phyloP scores from a whole-genome alignment of 1,140 invertebrate species.

The Scaptomyza pallida region DNA sequence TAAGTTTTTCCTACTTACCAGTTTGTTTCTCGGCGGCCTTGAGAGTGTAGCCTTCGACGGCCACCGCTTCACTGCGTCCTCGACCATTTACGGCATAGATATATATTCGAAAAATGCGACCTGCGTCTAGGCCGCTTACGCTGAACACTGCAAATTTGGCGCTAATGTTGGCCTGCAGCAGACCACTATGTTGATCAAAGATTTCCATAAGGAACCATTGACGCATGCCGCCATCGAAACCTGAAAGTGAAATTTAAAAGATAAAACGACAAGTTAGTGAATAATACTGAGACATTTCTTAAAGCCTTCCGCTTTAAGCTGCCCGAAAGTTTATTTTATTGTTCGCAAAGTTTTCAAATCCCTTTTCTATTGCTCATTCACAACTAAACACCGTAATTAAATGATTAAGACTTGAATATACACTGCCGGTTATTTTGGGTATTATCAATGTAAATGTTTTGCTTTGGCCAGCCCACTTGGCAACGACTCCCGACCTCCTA shows the following conservation, averaged over 20 bases:
- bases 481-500: not conserved
- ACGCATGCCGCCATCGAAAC: constrained; percentile 91
- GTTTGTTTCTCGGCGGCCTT: constrained; percentile 92
- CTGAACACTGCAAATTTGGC: constrained; percentile 88
- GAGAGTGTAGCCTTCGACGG: constrained; percentile 88
- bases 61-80: constrained; percentile 86
- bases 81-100: constrained; percentile 87
- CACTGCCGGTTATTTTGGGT: not conserved
- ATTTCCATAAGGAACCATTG: constrained; percentile 90
- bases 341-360: not conserved
- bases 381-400: constrained; percentile 6
- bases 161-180: constrained; percentile 89
- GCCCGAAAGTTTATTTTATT: too few relatives aligned
- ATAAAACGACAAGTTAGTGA: too few relatives aligned
- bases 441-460: constrained; percentile 12
- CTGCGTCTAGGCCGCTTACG: constrained; percentile 88
- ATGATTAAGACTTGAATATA: constrained; percentile 30
- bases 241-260: constrained; percentile 68
- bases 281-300: too few relatives aligned
- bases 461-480: not conserved
- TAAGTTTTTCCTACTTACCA: constrained; percentile 86
- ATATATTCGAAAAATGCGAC: constrained; percentile 88
- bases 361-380: constrained; percentile 3
- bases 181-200: constrained; percentile 88
- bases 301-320: too few relatives aligned